Evolutionary conservation across 2,113 vertebrate genomes (phyloP).

Genomic region (Poeciliopsis retropinna): DNA sequence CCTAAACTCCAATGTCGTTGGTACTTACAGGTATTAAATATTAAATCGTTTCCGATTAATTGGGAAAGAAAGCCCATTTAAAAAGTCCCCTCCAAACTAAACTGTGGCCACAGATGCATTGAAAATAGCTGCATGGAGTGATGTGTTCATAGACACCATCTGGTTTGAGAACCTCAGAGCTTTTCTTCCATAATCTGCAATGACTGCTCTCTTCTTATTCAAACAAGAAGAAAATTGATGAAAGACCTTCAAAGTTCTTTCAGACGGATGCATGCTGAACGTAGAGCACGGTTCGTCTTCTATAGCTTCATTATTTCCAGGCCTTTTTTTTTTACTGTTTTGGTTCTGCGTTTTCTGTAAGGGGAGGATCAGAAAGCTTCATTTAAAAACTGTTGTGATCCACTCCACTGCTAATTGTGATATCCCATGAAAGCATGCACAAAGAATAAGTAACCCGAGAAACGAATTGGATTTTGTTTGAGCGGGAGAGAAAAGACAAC

Average conservation of each 20-base stretch:
- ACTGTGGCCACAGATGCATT: constrained; percentile 16
- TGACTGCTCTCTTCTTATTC: constrained; percentile 45
- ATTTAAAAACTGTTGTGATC: constrained; percentile 44
- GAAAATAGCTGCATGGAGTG: constrained; percentile 41
- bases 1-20: constrained; percentile 15
- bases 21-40: constrained; percentile 31
- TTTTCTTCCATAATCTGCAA: constrained; percentile 53
- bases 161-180: constrained; percentile 44
- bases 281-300: constrained; percentile 24
- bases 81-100: constrained; percentile 31
- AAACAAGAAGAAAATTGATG: constrained; percentile 35
- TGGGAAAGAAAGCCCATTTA: constrained; percentile 17
- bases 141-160: constrained; percentile 32
- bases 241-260: constrained; percentile 46
- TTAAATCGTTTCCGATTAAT: constrained; percentile 17
- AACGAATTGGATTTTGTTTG: constrained; percentile 26
- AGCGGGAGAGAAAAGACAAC: background rate
- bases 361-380: constrained; percentile 27
- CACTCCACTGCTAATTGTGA: constrained; percentile 20
- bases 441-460: constrained; percentile 15
- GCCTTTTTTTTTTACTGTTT: constrained; percentile 1
- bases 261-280: constrained; percentile 1
- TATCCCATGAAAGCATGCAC: constrained; percentile 32
- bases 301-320: constrained; percentile 36
- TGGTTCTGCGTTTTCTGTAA: constrained; percentile 29